Conservation (phyloP, 2,113 vertebrate genomes). For the Dipodomys spectabilis region DNA sequence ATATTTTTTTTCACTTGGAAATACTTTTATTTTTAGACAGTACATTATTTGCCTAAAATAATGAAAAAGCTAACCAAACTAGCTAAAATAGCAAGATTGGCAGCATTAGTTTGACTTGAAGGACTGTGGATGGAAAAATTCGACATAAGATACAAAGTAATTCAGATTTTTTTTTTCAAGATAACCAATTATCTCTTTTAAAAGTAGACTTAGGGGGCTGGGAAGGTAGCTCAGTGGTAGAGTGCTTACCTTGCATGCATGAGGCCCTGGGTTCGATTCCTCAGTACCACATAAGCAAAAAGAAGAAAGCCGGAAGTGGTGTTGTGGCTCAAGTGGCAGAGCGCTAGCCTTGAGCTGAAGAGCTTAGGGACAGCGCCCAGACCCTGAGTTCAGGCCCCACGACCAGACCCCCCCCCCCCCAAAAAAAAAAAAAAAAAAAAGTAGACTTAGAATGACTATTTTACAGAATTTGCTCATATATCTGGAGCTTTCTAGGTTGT, state of each 20-base stretch:
- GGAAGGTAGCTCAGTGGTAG: no score
- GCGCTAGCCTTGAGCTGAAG: no score
- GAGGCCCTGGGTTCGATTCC: no score
- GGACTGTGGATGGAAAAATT: background rate
- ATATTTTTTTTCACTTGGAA: conserved; percentile 59
- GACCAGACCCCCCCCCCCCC: no score
- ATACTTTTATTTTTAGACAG: conserved; percentile 27
- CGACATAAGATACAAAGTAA: conserved; percentile 12
- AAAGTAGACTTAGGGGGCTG: background rate
- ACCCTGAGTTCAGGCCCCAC: no score
- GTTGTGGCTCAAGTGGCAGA: no score
- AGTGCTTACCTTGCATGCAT: no score
- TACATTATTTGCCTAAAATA: conserved; percentile 39
- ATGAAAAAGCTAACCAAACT: conserved; percentile 14
- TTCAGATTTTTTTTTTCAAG: conserved; percentile 51
- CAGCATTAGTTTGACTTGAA: conserved; percentile 54
- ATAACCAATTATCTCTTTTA: background rate
- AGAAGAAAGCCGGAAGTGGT: no score
- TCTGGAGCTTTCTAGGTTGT: background rate
- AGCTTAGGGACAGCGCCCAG: no score
- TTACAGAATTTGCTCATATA: conserved; percentile 50
- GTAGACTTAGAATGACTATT: background rate
- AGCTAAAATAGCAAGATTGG: background rate
- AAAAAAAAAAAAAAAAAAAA: no score
- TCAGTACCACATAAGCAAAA: no score